Evolutionary conservation across 2,113 vertebrate genomes (phyloP).

Genomic region (Oryzias javanicus): DNA sequence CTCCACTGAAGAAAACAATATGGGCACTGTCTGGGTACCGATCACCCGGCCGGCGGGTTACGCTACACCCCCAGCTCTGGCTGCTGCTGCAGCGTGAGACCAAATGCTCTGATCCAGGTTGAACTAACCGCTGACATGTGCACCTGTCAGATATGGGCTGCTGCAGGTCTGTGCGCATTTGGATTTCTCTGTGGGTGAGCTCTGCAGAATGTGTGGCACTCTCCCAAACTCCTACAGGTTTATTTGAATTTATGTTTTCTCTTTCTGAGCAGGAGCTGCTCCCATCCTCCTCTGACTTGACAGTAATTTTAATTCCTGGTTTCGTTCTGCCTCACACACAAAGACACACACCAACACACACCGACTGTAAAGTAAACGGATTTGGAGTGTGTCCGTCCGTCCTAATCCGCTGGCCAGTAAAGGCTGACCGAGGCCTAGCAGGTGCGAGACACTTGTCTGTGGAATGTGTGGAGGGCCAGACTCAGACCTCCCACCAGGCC

Average conservation of each 20-base stretch:
- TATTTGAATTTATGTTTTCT: neutral
- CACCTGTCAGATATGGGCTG: conserved; percentile 67
- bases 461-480: conserved; percentile 73
- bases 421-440: conserved; percentile 67
- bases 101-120: conserved; percentile 71
- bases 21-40: conserved; percentile 61
- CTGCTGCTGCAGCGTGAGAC: conserved; percentile 57
- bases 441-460: conserved; percentile 74
- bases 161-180: conserved; percentile 46
- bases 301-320: neutral
- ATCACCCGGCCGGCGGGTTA: conserved; percentile 43
- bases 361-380: conserved; percentile 63
- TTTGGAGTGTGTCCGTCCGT: conserved; percentile 63
- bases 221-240: too few relatives aligned
- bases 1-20: conserved; percentile 69
- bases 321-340: neutral
- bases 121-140: conserved; percentile 66
- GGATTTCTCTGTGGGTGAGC: conserved; percentile 19
- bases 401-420: conserved; percentile 64
- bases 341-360: conserved; percentile 12
- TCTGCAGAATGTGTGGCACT: neutral
- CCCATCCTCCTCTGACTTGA: neutral
- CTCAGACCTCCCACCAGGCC: conserved; percentile 72
- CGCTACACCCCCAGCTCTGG: conserved; percentile 38
- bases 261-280: neutral